phyloP scores from a whole-genome alignment of 2,113 vertebrate genomes.

The Trichomycterus rosablanca region DNA sequence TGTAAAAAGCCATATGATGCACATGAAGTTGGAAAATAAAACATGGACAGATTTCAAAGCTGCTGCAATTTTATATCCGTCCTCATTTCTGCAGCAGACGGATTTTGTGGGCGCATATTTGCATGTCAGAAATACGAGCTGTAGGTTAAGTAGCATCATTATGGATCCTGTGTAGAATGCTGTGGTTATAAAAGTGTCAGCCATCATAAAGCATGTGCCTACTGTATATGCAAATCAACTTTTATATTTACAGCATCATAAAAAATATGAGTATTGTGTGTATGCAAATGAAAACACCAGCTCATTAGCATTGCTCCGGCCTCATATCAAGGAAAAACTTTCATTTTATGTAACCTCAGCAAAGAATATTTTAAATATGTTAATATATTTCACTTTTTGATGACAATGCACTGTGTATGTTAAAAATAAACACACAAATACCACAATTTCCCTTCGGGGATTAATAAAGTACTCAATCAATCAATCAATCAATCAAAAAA shows the following conservation, averaged over 20 bases:
- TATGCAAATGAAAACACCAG: slow-evolving; percentile 10
- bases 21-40: too few relatives aligned
- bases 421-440: too few relatives aligned
- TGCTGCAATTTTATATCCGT: not conserved
- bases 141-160: slow-evolving; percentile 50
- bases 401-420: too few relatives aligned
- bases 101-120: not conserved
- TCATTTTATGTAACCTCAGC: too few relatives aligned
- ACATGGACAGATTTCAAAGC: not conserved
- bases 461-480: too few relatives aligned
- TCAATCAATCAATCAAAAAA: too few relatives aligned
- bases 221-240: slow-evolving; percentile 64
- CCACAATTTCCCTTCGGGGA: too few relatives aligned
- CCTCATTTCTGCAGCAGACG: not conserved
- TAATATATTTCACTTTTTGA: too few relatives aligned
- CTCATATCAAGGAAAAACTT: slow-evolving; percentile 7
- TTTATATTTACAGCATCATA: slow-evolving; percentile 20
- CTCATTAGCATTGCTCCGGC: not conserved
- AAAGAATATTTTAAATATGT: too few relatives aligned
- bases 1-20: slow-evolving; percentile 3
- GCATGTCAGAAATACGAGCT: not conserved
- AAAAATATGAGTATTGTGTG: slow-evolving; percentile 1
- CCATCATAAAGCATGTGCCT: slow-evolving; percentile 57
- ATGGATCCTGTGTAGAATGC: slow-evolving; percentile 54
- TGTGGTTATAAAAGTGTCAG: slow-evolving; percentile 60